Conservation (phyloP, 2,797 vertebrate genomes). For the Ceryle rudis region DNA sequence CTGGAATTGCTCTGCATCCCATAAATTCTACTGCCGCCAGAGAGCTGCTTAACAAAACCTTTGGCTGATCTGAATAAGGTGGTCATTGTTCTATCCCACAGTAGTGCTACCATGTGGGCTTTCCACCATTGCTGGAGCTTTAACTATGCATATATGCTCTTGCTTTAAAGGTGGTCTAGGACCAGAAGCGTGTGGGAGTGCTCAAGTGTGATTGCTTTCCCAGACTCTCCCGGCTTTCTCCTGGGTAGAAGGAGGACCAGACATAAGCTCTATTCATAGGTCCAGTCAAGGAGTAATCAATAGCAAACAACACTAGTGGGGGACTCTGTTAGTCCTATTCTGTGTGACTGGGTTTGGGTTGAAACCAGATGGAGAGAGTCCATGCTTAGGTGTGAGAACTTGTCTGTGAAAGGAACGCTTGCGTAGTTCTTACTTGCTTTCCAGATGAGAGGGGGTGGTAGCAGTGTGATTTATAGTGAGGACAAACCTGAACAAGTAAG, state of each 20-base stretch:
- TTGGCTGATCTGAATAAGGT: neutral
- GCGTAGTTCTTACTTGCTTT: neutral
- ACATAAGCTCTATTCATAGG: conserved; percentile 5
- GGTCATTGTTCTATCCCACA: neutral
- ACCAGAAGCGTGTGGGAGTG: neutral
- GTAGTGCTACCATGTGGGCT: neutral
- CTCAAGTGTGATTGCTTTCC: conserved; percentile 27
- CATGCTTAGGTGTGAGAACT: conserved; percentile 22
- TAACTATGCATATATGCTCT: neutral
- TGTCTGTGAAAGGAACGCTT: neutral
- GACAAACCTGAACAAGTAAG: neutral
- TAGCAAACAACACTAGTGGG: neutral
- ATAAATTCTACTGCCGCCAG: neutral
- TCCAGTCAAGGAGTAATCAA: neutral
- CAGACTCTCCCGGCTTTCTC: neutral
- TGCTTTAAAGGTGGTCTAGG: neutral
- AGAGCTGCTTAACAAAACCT: neutral
- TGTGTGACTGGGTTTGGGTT: neutral
- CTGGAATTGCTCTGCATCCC: neutral
- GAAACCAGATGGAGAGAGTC: conserved; percentile 19
- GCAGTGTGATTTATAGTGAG: neutral
- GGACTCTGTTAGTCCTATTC: neutral
- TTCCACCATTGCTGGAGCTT: neutral
- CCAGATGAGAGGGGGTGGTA: neutral
- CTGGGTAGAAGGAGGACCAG: neutral